Evolutionary conservation across 2,113 vertebrate species (phyloP), one percentile per base, ranked within the genome.

Genomic region (Hippocampus zosterae): DNA sequence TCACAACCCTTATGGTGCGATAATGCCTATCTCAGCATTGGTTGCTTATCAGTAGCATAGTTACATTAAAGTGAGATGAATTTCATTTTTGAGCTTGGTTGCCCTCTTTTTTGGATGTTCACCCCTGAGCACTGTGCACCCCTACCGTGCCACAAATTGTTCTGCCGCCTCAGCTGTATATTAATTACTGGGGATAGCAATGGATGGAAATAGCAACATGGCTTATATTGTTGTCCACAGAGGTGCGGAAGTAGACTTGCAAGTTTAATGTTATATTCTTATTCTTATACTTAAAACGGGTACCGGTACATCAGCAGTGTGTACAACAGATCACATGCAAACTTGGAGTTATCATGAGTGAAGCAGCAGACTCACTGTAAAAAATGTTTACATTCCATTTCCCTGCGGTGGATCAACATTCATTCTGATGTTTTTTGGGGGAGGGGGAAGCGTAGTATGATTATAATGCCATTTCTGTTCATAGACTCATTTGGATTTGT

Each of bases 311-410:
- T 25, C 16, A 27, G 8, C 48, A 52, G 50, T 55, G 27, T 21
- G 29, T 27, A 48, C 52, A 42, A 44, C 6, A 33, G 27, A 72
- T 23, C 41, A 57, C 42, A 74, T 81, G 33, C 65, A 80, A 82
- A 75, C 61, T 68, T 7, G 1, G 60, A 33, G 67, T 37, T 81
- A 76, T 84, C 81, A 27, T 70, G 8, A 69, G 68, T 53, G 3
- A 29, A 64, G 21, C 8, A 19, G 42, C 6, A 10, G 69, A 72
- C 41, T 62, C 74, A 71, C 42, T 72, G 56, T 69, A 40, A 11
- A 42, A 56, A 29, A n/a, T 53, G 72, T 79, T 81, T 79, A 79
- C 67, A 72, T 67, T 57, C 70, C 67, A 69, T n/a, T 63, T 40
- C 29, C 8, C 13, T 6, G 25, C 52, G 33, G 4, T 10, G 15